These are phyloP conservation scores for Hyperoplus lanceolatus DNA, from an alignment of 2,797 vertebrate species.

Conservation along the genomic window DNA sequence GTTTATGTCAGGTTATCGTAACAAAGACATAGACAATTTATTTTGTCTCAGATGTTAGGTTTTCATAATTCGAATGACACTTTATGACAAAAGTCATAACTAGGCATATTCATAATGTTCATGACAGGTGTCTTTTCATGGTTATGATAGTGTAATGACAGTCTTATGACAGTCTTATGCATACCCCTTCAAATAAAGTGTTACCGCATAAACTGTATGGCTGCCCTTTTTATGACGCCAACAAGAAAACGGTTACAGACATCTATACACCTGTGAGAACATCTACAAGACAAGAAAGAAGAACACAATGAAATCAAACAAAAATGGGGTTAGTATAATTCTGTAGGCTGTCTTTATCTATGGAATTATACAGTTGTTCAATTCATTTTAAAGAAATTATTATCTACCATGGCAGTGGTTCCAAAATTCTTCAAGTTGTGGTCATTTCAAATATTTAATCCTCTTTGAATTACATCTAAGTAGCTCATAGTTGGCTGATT, in stretches of 20 bases:
- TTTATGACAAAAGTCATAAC: too few relatives aligned
- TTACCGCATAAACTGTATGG: too few relatives aligned
- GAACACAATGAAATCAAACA: not conserved
- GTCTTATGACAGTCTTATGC: too few relatives aligned
- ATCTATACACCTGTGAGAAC: not conserved
- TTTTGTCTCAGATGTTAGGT: too few relatives aligned
- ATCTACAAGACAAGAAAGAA: not conserved
- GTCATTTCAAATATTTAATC: slow-evolving; percentile 31
- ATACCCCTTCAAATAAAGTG: too few relatives aligned
- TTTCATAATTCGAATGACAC: too few relatives aligned
- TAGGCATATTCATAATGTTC: too few relatives aligned
- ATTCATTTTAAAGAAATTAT: not conserved
- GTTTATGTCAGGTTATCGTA: too few relatives aligned
- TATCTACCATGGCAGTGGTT: not conserved
- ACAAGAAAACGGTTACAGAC: not conserved
- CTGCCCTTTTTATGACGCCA: not conserved
- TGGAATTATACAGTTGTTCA: not conserved
- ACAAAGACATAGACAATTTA: too few relatives aligned
- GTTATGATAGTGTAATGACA: too few relatives aligned
- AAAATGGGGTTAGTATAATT: not conserved
- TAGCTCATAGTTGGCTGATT: not conserved
- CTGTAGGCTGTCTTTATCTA: not conserved
- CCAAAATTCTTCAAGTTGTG: not conserved
- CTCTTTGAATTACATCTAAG: slow-evolving; percentile 17
- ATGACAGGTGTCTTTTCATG: too few relatives aligned